Base-by-base conservation (phyloP, 2,113 vertebrate species). In the Cynoglossus semilaevis region DNA sequence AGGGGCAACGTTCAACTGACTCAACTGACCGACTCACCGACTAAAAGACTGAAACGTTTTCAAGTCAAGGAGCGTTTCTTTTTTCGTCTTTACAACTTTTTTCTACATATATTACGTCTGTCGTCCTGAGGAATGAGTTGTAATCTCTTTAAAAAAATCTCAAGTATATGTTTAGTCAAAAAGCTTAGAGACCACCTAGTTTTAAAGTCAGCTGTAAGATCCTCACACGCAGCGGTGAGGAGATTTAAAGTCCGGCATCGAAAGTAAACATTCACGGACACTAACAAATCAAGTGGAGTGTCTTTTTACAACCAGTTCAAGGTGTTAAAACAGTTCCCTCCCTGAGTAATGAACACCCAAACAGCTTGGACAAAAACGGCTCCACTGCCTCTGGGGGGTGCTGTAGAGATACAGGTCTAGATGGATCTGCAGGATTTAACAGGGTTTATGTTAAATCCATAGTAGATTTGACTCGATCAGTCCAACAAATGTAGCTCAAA, bases 271-370 rank as follows among this genome's bases (percentile, higher is more conserved):
- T n/a, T 49, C 47, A 6, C 35, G 6, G 50, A n/a, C 50, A 6
- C 29, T 11, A 10, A 51, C 35, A 37, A 17, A 51, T 36, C 29
- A 51, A 51, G 9, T 51, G 29, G 16, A 51, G n/a, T 17, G n/a
- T 37, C 50, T 17, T 17, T 37, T 17, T 35, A 12, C 50, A 51
- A 51, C 50, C 8, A 37, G 34, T 35, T 51, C 50, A 51, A 37
- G 50, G 35, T 51, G 50, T 51, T 17, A 51, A 37, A 51, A 51
- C 50, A 37, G 50, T 17, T 15, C 49, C 35, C 29, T 36, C 34
- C 8, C n/a, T 51, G 34, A 51, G 15, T 51, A 16, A 51, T 51
- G 50, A 37, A 37, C 50, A 37, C 17, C 15, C 35, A 51, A 51
- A 17, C n/a, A 40, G 15, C 19, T 49, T 38, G 1, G 17, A 52